Percentiles rank a stretch among this genome's conserved stretches.
phyloP scores from a whole-genome alignment of 2,888 invertebrate genomes.

The Dryobotodes eremita region DNA sequence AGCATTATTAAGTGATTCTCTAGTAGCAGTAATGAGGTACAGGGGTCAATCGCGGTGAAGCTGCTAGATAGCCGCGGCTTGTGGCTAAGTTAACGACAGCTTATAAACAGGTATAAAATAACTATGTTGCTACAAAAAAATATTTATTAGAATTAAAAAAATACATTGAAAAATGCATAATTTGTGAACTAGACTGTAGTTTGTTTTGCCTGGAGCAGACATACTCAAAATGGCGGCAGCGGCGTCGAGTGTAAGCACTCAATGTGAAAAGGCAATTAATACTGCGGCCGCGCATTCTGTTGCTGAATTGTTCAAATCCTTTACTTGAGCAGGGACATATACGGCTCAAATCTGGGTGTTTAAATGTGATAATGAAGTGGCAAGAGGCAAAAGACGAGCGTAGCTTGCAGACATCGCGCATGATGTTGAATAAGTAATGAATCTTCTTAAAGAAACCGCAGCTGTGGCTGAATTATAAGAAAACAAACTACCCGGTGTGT shows the following conservation, averaged over 20 bases:
- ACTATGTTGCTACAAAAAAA: neutral
- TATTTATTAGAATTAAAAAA: neutral
- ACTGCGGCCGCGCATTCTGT: slow-evolving; percentile 60
- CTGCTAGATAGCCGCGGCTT: neutral
- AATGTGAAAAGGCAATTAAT: slow-evolving; percentile 69
- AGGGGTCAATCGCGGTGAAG: neutral
- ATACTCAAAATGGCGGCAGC: slow-evolving; percentile 60
- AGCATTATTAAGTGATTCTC: neutral
- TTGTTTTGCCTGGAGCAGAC: slow-evolving; percentile 64
- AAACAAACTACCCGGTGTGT: slow-evolving; percentile 71
- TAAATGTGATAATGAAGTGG: slow-evolving; percentile 84
- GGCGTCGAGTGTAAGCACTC: slow-evolving; percentile 63
- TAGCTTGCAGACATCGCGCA: slow-evolving; percentile 77
- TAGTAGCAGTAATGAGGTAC: neutral
- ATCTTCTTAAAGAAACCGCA: slow-evolving; percentile 73
- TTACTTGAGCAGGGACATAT: slow-evolving; percentile 59
- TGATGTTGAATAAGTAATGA: slow-evolving; percentile 85
- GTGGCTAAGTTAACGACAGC: neutral
- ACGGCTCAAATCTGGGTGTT: slow-evolving; percentile 76
- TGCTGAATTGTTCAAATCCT: slow-evolving; percentile 64
- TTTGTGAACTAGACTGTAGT: slow-evolving; percentile 30
- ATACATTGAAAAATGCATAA: neutral
- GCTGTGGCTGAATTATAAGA: slow-evolving; percentile 72
- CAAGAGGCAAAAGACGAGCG: slow-evolving; percentile 71
- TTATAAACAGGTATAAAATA: neutral